Evolutionary conservation across 2,113 vertebrate species (phyloP).

Genomic region (Pitta sordida): DNA sequence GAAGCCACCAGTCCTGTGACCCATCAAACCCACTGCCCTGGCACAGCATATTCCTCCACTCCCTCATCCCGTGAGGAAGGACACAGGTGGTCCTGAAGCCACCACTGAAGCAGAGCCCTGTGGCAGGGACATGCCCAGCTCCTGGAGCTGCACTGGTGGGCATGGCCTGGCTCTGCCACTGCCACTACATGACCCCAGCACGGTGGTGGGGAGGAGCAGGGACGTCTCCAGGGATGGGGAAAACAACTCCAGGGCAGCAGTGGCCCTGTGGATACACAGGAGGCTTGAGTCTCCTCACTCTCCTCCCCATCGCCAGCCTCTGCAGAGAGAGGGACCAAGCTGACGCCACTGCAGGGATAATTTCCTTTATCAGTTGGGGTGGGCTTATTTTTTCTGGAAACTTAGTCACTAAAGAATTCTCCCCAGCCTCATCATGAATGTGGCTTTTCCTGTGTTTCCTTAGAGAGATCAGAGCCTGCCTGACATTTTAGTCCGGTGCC

Average conservation of each 20-base stretch:
- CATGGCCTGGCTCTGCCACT: neutral
- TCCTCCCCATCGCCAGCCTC: neutral
- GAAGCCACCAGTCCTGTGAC: neutral
- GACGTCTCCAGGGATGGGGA: neutral
- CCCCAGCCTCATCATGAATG: neutral
- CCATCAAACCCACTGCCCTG: neutral
- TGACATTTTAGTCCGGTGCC: slow-evolving; percentile 25
- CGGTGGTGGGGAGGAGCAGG: neutral
- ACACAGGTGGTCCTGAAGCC: neutral
- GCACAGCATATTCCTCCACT: neutral
- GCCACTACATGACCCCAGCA: neutral
- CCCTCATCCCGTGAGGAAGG: rapidly evolving
- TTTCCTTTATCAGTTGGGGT: neutral
- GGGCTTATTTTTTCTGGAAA: slow-evolving; percentile 32
- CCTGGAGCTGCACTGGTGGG: neutral
- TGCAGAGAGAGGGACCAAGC: neutral
- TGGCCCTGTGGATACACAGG: rapidly evolving
- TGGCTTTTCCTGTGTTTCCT: slow-evolving; percentile 52
- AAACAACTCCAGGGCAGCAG: neutral
- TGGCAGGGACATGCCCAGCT: neutral
- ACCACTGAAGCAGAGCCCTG: neutral
- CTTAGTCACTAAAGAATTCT: slow-evolving; percentile 44
- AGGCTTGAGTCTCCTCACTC: neutral
- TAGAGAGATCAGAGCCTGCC: neutral
- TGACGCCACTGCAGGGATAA: rapidly evolving